These are phyloP conservation scores for Chionomys nivalis DNA, from an alignment of 2,113 vertebrate genomes.

Conservation along the genomic window DNA sequence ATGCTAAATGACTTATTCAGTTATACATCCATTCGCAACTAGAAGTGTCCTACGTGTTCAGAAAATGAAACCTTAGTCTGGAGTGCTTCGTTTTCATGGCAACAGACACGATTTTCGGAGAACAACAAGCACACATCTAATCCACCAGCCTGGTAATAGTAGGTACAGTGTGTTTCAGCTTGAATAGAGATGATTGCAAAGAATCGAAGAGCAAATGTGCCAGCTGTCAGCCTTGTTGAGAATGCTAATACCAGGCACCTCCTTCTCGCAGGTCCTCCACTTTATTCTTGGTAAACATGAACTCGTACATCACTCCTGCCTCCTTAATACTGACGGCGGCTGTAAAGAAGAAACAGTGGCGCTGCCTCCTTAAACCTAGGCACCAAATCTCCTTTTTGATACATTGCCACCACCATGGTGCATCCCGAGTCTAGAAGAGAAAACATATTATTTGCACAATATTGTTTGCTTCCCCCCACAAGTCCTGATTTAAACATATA, in stretches of 20 bases:
- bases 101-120: constrained; percentile 36
- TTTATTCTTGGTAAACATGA: not conserved
- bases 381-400: not conserved
- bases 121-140: constrained; percentile 12
- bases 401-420: not conserved
- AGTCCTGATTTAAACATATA: not conserved
- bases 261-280: not conserved
- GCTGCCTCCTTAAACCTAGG: not conserved
- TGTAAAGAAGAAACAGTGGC: rapidly evolving
- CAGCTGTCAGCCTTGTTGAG: not conserved
- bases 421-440: not conserved
- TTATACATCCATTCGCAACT: not conserved
- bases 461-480: not conserved
- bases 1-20: not conserved
- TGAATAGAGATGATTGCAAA: constrained; percentile 49
- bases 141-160: not conserved
- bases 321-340: not conserved
- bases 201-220: not conserved
- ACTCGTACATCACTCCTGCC: not conserved
- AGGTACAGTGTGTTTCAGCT: constrained; percentile 8
- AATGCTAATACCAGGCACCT: constrained; percentile 7
- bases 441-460: not conserved
- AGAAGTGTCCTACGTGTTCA: not conserved
- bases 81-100: constrained; percentile 41
- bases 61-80: not conserved